Conservation (phyloP, 2,797 vertebrate species). For the Pitangus sulphuratus region DNA sequence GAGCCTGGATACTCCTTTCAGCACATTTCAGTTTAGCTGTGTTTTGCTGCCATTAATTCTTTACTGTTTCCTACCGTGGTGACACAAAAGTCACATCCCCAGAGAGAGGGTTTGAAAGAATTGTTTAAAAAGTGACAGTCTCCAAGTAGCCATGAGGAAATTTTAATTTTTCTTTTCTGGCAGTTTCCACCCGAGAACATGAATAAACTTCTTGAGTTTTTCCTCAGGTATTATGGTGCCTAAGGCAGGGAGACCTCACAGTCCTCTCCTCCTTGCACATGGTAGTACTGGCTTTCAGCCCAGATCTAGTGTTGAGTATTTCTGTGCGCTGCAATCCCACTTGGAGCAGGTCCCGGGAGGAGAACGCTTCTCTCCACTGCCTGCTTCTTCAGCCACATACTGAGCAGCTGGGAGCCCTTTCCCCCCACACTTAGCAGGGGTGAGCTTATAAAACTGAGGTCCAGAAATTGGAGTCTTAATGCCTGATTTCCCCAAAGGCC, state of each 20-base stretch:
- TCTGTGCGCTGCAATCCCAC: not conserved
- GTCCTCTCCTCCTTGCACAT: not conserved
- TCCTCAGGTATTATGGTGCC: not conserved
- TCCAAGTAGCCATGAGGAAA: not conserved
- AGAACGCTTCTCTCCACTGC: rapidly evolving
- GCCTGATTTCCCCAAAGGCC: not conserved
- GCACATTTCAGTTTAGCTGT: not conserved
- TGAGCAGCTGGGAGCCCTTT: not conserved
- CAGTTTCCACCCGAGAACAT: not conserved
- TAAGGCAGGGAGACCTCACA: not conserved
- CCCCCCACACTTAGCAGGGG: rapidly evolving
- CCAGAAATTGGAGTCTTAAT: rapidly evolving
- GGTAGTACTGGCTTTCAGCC: not conserved
- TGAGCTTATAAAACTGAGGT: rapidly evolving
- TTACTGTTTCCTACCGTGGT: not conserved
- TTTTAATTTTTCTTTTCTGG: not conserved
- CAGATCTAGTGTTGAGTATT: not conserved
- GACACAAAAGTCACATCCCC: not conserved
- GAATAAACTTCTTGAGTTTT: not conserved
- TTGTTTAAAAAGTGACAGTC: not conserved
- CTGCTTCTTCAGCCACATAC: not conserved
- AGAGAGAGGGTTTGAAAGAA: not conserved
- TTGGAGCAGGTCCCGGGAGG: not conserved
- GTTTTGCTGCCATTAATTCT: not conserved
- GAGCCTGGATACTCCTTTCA: not conserved